Evolutionary conservation across 2,888 invertebrate species (phyloP).

Genomic region (Unio pictorum): DNA sequence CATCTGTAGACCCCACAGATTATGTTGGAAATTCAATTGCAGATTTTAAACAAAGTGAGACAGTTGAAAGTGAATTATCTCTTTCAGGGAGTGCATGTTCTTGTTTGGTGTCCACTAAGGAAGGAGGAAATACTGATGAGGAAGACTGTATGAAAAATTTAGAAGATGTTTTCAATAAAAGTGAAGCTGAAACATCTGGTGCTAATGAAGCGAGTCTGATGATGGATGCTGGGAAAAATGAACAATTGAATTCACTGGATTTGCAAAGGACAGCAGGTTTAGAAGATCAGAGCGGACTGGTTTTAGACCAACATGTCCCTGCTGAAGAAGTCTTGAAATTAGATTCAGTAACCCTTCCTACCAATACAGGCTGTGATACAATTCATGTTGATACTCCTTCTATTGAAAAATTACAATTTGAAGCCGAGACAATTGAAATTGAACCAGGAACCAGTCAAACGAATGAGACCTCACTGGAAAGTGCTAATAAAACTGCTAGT

Average conservation of each 20-base stretch:
- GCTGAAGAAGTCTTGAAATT: background rate
- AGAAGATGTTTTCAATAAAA: conserved; percentile 5
- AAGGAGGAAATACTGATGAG: conserved; percentile 4
- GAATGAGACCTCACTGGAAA: background rate
- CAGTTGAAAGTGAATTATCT: conserved; percentile 22
- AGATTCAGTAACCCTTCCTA: background rate
- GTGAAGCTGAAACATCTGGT: conserved; percentile 1
- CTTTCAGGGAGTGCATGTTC: conserved; percentile 44
- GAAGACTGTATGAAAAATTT: conserved; percentile 3
- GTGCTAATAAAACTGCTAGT: background rate
- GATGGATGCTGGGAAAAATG: background rate
- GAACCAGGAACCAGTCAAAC: background rate
- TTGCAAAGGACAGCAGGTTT: background rate
- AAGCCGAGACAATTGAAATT: background rate
- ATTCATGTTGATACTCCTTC: too few relatives aligned
- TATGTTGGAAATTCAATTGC: too few relatives aligned
- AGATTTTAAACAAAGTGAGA: background rate
- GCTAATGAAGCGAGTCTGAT: background rate
- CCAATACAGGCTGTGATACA: too few relatives aligned
- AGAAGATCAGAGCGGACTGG: background rate
- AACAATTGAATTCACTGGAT: too few relatives aligned
- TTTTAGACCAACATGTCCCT: background rate
- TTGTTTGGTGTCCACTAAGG: conserved; percentile 24
- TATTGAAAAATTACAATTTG: too few relatives aligned
- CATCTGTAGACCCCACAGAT: too few relatives aligned